Evolutionary conservation across 2,797 vertebrate species (phyloP).

Genomic region (Anas bahamensis): DNA sequence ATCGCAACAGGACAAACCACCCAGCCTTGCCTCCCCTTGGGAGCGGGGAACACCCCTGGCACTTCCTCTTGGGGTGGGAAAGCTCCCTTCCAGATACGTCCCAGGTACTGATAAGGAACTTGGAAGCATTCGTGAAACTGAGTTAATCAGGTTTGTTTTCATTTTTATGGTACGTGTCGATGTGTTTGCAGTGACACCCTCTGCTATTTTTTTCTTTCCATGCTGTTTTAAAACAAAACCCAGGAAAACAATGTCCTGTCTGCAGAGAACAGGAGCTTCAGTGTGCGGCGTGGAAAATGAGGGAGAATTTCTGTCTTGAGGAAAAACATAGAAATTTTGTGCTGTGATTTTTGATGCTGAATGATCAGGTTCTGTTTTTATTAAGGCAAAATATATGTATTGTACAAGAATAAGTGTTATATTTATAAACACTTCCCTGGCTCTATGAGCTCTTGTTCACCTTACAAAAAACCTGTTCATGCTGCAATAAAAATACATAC

Average conservation of each 20-base stretch:
- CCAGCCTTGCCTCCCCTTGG: conserved; percentile 62
- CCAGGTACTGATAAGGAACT: conserved; percentile 67
- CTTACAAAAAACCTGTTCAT: background rate
- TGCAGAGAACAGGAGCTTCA: conserved; percentile 8
- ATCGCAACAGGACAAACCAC: conserved; percentile 72
- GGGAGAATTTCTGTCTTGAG: conserved; percentile 26
- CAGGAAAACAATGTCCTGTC: conserved; percentile 40
- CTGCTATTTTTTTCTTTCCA: background rate
- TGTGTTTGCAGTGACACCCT: conserved; percentile 60
- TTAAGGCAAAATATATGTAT: conserved; percentile 33
- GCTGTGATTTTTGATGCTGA: conserved; percentile 12
- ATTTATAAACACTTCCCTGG: conserved; percentile 37
- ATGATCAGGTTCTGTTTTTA: conserved; percentile 29
- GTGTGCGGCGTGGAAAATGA: conserved; percentile 14
- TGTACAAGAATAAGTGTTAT: conserved; percentile 13
- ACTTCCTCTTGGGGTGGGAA: conserved; percentile 73
- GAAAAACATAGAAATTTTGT: conserved; percentile 22
- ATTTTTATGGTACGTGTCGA: conserved; percentile 40
- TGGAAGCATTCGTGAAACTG: conserved; percentile 43
- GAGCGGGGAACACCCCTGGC: conserved; percentile 70
- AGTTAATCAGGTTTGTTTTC: conserved; percentile 56
- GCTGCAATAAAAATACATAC: conserved; percentile 40
- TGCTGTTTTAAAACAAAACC: conserved; percentile 29
- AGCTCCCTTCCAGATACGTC: conserved; percentile 52
- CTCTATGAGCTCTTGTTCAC: background rate